phyloP scores from a whole-genome alignment of 2,113 vertebrate genomes.

The Tichodroma muraria region DNA sequence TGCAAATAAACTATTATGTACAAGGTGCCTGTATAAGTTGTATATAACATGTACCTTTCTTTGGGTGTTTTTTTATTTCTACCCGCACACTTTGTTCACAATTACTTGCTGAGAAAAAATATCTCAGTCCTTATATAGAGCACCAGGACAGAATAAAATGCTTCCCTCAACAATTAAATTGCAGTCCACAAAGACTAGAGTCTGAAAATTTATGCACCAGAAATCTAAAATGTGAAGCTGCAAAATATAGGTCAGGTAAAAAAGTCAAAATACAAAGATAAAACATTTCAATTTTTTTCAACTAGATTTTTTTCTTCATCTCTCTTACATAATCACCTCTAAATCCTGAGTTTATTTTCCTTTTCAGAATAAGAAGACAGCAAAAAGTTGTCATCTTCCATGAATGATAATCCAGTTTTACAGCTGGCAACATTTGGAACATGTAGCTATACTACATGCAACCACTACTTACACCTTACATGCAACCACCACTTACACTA shows the following conservation, averaged over 20 bases:
- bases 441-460: neutral
- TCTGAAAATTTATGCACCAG: neutral
- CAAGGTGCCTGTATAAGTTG: neutral
- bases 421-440: neutral
- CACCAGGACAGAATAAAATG: neutral
- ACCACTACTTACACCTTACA: neutral
- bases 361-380: neutral
- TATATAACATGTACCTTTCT: neutral
- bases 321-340: neutral
- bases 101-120: neutral
- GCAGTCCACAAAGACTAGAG: neutral
- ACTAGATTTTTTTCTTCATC: neutral
- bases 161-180: neutral
- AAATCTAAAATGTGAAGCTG: neutral
- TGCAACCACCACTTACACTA: neutral
- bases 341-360: neutral
- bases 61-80: neutral
- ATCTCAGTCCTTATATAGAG: neutral
- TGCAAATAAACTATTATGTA: neutral
- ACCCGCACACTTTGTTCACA: neutral
- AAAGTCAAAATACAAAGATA: neutral
- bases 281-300: neutral
- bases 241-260: neutral
- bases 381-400: neutral
- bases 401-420: neutral